Base-by-base conservation (phyloP, 2,797 vertebrate species). In the Spinus olivaceus region DNA sequence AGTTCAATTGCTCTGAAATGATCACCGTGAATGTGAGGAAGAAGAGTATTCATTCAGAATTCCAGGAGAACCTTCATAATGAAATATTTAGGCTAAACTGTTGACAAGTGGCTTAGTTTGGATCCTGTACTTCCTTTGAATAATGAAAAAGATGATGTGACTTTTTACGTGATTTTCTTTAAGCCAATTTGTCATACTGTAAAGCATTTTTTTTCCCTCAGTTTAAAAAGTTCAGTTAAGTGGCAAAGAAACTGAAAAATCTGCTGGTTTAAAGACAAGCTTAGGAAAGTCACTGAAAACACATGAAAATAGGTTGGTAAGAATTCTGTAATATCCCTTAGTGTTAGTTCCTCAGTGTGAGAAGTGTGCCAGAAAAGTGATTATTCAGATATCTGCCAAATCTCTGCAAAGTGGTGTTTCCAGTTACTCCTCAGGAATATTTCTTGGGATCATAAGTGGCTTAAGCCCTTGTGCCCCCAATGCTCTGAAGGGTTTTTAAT, bases 391-490 rank as follows among this genome's bases (percentile, higher is more conserved):
- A 51, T 30, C 33, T 88, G 49, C 5, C 63, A 70, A 33, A n/a
- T 8, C 9, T 78, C 44, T 66, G 23, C 39, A 61, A 73, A 85
- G 5, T 13, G 5, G 2, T 53, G 12, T 54, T 74, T 44, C 25
- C 23, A 66, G 8, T 11, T 46, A 18, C 5, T 50, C 11, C 56
- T 20, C 23, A 27, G 25, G 6, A 73, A 11, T 37, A 44, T 28
- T 84, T 81, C 28, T 54, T 74, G 49, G 16, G 54, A 53, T 6
- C 42, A 3, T 23, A 42, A 79, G 4, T 27, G n/a, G 7, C 28
- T 74, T 64, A 64, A 77, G 7, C 1, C 35, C 9, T 71, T 63
- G n/a, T n/a, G 10, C 5, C 9, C 3, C 3, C 23, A 49, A 0
- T 33, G 8, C 2, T 53, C 28, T 49, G 3, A 18, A 41, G 18